These are phyloP conservation scores for Danio jaintianensis DNA, from an alignment of 2,797 vertebrate genomes.

Conservation along the genomic window DNA sequence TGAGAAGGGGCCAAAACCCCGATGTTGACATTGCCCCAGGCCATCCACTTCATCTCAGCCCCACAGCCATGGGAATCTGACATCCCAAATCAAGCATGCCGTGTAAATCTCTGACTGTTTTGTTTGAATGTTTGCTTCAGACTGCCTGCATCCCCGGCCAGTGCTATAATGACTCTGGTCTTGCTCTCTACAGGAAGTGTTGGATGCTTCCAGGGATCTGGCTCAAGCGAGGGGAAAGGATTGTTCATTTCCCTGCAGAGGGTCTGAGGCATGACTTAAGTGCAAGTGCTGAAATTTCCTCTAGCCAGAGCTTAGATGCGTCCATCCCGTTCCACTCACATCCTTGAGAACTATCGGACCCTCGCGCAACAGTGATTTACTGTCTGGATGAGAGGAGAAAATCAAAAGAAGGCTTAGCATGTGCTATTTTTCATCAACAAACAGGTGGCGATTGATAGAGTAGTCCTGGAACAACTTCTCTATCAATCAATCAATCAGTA, in stretches of 20 bases:
- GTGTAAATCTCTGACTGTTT: slow-evolving; percentile 50
- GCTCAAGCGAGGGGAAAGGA: slow-evolving; percentile 36
- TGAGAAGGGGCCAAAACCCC: slow-evolving; percentile 43
- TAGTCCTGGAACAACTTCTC: background rate
- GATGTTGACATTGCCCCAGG: slow-evolving; percentile 49
- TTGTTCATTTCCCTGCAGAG: slow-evolving; percentile 37
- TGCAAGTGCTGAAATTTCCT: slow-evolving; percentile 19
- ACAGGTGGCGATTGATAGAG: background rate
- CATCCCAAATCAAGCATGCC: slow-evolving; percentile 42
- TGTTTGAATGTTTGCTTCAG: slow-evolving; percentile 59
- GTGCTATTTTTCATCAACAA: slow-evolving; percentile 67
- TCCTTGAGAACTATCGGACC: background rate
- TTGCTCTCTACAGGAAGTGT: slow-evolving; percentile 58
- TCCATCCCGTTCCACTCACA: slow-evolving; percentile 14
- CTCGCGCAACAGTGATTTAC: slow-evolving; percentile 69
- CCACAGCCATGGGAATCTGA: slow-evolving; percentile 42
- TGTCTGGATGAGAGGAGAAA: slow-evolving; percentile 55
- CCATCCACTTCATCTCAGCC: slow-evolving; percentile 39
- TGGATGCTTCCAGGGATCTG: slow-evolving; percentile 48
- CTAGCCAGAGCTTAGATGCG: slow-evolving; percentile 3
- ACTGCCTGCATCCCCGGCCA: slow-evolving; percentile 50
- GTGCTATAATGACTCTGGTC: slow-evolving; percentile 40
- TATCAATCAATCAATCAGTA: background rate
- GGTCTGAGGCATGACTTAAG: slow-evolving; percentile 21
- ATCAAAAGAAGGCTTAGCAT: slow-evolving; percentile 66